Evolutionary conservation across 2,888 invertebrate species (phyloP).

Genomic region (Metopia argyrocephala): DNA sequence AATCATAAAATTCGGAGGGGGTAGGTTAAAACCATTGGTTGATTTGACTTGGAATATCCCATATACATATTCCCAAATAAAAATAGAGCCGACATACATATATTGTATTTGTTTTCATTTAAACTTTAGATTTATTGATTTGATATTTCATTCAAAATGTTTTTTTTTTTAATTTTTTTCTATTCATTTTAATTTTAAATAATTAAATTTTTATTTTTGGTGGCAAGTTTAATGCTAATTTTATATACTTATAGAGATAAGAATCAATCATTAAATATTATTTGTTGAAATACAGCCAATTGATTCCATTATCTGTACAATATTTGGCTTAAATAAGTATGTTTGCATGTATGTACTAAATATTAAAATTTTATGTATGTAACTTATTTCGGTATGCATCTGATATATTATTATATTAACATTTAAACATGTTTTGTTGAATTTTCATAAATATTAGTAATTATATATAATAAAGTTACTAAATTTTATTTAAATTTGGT

Average conservation of each 20-base stretch:
- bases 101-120: too few species aligned
- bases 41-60: too few species aligned
- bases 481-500: constrained; percentile 35
- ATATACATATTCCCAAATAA: too few species aligned
- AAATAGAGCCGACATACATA: too few species aligned
- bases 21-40: too few species aligned
- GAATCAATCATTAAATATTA: constrained; percentile 10
- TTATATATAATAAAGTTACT: constrained; percentile 7
- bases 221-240: constrained; percentile 10
- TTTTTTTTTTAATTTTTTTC: background rate
- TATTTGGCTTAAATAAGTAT: constrained; percentile 25
- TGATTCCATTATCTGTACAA: background rate
- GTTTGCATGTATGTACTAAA: background rate
- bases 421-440: background rate
- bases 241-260: constrained; percentile 3
- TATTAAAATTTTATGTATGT: background rate
- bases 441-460: background rate
- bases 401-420: constrained; percentile 10
- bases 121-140: constrained; percentile 19
- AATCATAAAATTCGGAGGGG: too few species aligned
- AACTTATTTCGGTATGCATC: background rate
- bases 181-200: background rate
- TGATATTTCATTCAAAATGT: constrained; percentile 22
- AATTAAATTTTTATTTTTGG: background rate
- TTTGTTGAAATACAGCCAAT: constrained; percentile 1